These are phyloP conservation scores for Psittacara wagleri DNA, from an alignment of 2,113 vertebrate species.

Conservation along the genomic window DNA sequence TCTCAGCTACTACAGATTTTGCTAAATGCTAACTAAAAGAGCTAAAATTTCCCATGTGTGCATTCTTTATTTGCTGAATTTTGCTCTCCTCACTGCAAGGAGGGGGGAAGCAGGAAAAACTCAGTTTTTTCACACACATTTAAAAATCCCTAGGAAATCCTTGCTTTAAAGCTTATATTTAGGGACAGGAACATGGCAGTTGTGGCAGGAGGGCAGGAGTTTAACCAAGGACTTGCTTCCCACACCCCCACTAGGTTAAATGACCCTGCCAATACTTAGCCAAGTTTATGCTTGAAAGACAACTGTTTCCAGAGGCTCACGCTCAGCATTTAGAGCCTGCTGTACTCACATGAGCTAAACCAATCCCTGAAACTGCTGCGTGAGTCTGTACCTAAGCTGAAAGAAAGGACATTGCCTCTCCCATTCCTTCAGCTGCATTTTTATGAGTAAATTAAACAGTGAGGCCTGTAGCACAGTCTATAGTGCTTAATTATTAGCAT, in stretches of 20 bases:
- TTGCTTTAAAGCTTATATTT: neutral
- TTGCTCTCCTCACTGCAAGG: neutral
- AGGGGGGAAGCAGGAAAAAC: neutral
- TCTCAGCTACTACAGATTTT: neutral
- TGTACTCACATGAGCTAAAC: neutral
- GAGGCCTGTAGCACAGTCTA: neutral
- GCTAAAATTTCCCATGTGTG: neutral
- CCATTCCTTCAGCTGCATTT: neutral
- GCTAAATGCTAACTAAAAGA: neutral
- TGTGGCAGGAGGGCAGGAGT: neutral
- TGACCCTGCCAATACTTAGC: neutral
- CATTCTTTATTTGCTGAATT: neutral
- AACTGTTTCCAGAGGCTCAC: neutral
- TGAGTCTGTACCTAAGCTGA: neutral
- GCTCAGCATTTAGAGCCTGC: neutral
- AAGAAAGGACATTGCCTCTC: neutral
- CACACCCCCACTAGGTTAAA: conserved; percentile 1
- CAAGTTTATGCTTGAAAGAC: neutral
- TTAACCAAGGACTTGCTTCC: conserved; percentile 28
- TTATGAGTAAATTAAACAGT: neutral
- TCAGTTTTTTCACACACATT: neutral
- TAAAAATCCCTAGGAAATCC: neutral
- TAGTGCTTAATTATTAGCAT: conserved; percentile 39
- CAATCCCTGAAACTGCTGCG: rapidly evolving
- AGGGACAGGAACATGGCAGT: neutral